These are phyloP conservation scores for Falco concolor DNA, from an alignment of 2,797 vertebrate genomes.

Conservation along the genomic window DNA sequence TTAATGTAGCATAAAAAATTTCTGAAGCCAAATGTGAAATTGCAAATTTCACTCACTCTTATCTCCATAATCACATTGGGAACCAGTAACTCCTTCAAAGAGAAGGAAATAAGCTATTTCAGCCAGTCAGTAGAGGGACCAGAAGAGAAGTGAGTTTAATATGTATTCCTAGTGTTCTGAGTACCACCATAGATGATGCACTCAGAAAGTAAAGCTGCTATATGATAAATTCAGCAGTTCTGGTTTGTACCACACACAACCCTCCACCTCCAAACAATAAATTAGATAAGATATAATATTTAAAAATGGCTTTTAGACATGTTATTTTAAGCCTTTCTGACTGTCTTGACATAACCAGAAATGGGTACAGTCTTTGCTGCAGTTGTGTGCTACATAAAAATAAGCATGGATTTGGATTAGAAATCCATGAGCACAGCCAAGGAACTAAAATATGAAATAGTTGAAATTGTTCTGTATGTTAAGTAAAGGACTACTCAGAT, in stretches of 20 bases:
- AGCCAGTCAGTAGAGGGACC: background rate
- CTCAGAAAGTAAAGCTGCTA: background rate
- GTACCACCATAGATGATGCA: background rate
- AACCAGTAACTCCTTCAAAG: background rate
- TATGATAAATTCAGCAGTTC: background rate
- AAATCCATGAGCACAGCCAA: background rate
- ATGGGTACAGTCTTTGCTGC: background rate
- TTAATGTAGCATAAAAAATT: background rate
- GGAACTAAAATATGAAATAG: background rate
- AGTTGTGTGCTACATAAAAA: background rate
- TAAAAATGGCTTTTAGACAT: background rate
- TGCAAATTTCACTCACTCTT: background rate
- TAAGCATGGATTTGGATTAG: background rate
- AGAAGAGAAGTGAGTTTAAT: background rate
- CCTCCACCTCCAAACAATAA: background rate
- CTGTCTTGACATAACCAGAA: background rate
- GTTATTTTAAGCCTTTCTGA: background rate
- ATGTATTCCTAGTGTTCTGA: background rate
- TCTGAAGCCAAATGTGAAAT: background rate
- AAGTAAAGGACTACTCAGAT: background rate
- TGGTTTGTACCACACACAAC: background rate
- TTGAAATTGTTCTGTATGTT: background rate
- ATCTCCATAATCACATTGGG: background rate
- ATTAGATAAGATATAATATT: background rate
- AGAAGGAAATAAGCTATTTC: background rate